phyloP scores from a whole-genome alignment of 2,113 vertebrate genomes.

The Triplophysa rosa region DNA sequence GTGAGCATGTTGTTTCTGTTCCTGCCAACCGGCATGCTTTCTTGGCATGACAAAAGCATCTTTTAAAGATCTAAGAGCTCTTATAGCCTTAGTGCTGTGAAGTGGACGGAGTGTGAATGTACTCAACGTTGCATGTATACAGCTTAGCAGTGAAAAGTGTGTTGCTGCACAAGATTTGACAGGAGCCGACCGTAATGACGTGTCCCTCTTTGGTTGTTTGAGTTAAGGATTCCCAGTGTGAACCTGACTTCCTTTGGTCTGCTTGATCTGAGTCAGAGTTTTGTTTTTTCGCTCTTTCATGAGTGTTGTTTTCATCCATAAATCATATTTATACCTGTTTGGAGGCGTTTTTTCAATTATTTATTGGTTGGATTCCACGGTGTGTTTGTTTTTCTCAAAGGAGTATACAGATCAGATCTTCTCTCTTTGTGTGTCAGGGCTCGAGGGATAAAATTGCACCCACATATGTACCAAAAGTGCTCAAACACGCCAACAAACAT shows the following conservation, averaged over 20 bases:
- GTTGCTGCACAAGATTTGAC: slow-evolving; percentile 21
- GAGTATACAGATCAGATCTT: background rate
- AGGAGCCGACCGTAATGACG: background rate
- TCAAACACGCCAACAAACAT: too few relatives aligned
- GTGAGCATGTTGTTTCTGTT: background rate
- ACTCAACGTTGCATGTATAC: slow-evolving; percentile 3
- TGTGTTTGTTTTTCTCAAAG: background rate
- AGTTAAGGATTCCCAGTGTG: background rate
- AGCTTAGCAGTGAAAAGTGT: background rate
- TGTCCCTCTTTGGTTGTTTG: background rate
- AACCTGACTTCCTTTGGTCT: background rate
- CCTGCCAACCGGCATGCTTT: slow-evolving; percentile 5
- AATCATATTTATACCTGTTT: slow-evolving; percentile 16
- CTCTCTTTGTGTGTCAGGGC: background rate
- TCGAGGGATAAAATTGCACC: background rate
- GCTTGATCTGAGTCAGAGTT: background rate
- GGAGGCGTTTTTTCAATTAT: slow-evolving; percentile 27
- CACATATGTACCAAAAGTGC: background rate
- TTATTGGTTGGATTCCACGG: background rate
- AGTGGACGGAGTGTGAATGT: background rate
- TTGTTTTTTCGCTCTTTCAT: background rate
- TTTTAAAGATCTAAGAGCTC: background rate
- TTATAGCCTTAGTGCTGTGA: slow-evolving; percentile 17
- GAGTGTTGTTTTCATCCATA: slow-evolving; percentile 5
- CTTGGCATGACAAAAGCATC: background rate